These are phyloP conservation scores for Dysdera silvatica DNA, from an alignment of 1,140 invertebrate species.

Conservation along the genomic window DNA sequence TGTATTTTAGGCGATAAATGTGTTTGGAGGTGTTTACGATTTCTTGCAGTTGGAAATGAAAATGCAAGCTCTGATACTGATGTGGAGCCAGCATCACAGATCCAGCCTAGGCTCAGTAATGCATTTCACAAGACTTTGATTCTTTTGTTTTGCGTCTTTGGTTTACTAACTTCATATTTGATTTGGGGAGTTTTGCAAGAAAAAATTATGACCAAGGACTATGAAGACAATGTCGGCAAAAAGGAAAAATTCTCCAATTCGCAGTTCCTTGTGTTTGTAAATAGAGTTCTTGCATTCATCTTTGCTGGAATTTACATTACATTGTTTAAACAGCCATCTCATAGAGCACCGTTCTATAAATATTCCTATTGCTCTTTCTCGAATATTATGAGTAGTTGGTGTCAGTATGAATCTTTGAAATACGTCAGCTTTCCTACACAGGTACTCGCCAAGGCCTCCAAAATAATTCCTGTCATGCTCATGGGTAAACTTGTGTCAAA, in stretches of 20 bases:
- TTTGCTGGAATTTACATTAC: slow-evolving; percentile 59
- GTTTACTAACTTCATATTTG: slow-evolving; percentile 81
- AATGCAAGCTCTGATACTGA: not conserved
- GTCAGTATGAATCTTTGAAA: slow-evolving; percentile 98
- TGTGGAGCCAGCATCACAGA: not conserved
- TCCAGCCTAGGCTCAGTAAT: not conserved
- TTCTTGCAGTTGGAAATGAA: slow-evolving; percentile 28
- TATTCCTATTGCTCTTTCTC: slow-evolving; percentile 94
- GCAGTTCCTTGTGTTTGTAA: slow-evolving; percentile 91
- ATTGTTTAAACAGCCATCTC: slow-evolving; percentile 55
- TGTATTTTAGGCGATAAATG: not conserved
- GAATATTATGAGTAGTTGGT: slow-evolving; percentile 98
- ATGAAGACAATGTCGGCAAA: slow-evolving; percentile 54
- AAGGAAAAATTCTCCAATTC: slow-evolving; percentile 73
- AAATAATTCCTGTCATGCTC: slow-evolving; percentile 95
- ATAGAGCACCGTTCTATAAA: slow-evolving; percentile 83
- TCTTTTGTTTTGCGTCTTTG: slow-evolving; percentile 71
- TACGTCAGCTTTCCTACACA: slow-evolving; percentile 97
- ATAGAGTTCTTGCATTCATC: slow-evolving; percentile 74
- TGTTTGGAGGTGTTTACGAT: slow-evolving; percentile 11
- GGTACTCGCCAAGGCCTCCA: slow-evolving; percentile 87
- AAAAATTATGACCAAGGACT: slow-evolving; percentile 56
- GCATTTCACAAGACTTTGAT: slow-evolving; percentile 51
- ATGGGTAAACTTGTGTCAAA: slow-evolving; percentile 91
- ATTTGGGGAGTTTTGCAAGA: slow-evolving; percentile 87